Base-by-base conservation (phyloP, 2,888 invertebrate genomes). In the Anorthoa munda region DNA sequence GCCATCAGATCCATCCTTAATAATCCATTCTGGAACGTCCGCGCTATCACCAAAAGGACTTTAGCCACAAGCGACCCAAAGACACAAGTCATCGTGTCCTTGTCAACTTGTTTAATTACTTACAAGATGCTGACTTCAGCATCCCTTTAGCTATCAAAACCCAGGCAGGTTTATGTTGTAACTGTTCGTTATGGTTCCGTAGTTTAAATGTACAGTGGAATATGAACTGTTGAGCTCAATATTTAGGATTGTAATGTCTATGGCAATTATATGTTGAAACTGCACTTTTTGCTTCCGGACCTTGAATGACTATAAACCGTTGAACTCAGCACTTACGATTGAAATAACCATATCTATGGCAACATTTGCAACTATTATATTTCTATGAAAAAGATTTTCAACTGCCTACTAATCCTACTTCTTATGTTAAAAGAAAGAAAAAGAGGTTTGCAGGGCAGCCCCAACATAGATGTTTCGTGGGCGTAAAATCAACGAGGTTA, bases 81-180 rank as follows among this genome's bases (percentile, higher is more conserved):
- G 85, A 73, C 84, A 85, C 82, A 69, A 88, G 86, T 83, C 86
- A 88, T 85, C 82, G 81, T 87, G 78, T 83, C 82, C 69, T 59
- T 79, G 84, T 80, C 84, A 75, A 73, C 73, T 81, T 74, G 76
- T 85, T 82, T 86, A 87, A 87, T 88, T 86, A 82, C 86, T 79
- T 75, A 59, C 70, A 84, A 83, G 82, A 77, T 72, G 72, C 78
- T 77, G 80, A 80, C 72, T 63, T 82, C 73, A 68, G 71, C 58
- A 50, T 65, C 63, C 71, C 53, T 21, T 58, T 50, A 39, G 51
- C 66, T 58, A 58, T 75, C 72, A 77, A 67, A 70, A 72, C 53
- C 31, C 50, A 23, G 55, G 15, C 7, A 51, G 46, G 50, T 51
- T 26, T 17, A 50, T 17, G 26, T 53, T 66, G 23, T 51, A 68